Conservation (phyloP, 2,797 vertebrate genomes). For the Melanogrammus aeglefinus region DNA sequence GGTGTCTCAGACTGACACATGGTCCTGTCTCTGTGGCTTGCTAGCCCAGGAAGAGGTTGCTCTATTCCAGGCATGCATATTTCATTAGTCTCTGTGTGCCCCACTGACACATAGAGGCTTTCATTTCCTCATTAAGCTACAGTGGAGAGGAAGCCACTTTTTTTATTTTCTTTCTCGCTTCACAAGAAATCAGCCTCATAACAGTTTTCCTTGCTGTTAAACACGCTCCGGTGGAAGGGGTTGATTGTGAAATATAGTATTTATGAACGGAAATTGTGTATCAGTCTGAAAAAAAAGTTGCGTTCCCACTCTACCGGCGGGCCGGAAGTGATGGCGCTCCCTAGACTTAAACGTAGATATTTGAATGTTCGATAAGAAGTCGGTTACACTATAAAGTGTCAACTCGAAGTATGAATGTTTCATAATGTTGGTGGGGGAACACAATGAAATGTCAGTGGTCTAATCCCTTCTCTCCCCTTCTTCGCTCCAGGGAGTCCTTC, state of each 20-base stretch:
- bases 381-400: no score
- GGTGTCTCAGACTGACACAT: slow-evolving; percentile 42
- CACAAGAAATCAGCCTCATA: slow-evolving; percentile 19
- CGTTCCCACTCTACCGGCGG: background rate
- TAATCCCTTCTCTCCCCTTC: slow-evolving; percentile 2
- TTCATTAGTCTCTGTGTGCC: slow-evolving; percentile 55
- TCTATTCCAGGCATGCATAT: slow-evolving; percentile 55
- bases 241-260: background rate
- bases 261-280: no score
- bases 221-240: background rate
- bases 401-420: background rate
- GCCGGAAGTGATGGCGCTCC: background rate
- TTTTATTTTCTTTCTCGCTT: slow-evolving; percentile 10
- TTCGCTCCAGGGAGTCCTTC: slow-evolving; percentile 78
- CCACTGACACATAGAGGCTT: slow-evolving; percentile 61
- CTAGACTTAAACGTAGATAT: background rate
- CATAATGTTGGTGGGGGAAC: background rate
- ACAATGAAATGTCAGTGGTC: background rate
- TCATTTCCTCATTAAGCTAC: slow-evolving; percentile 57
- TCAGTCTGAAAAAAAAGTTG: background rate
- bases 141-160: slow-evolving; percentile 49
- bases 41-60: slow-evolving; percentile 41
- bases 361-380: background rate
- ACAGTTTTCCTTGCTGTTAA: slow-evolving; percentile 7
- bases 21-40: slow-evolving; percentile 24